Conservation (phyloP, 2,888 invertebrate species). For the Plagiodera versicolora region DNA sequence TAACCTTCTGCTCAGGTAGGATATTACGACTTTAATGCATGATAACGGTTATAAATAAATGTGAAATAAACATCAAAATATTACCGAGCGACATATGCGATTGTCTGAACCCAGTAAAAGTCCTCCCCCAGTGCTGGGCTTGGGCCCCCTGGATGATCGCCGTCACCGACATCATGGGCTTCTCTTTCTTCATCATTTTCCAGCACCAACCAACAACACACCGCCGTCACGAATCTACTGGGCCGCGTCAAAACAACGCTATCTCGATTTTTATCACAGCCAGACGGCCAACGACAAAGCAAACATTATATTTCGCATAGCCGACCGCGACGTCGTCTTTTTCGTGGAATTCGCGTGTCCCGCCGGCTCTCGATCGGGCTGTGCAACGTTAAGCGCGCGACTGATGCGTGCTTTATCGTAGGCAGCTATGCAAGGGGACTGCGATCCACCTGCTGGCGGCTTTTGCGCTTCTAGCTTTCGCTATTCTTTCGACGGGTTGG, state of each 20-base stretch:
- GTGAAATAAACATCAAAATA: too few species aligned
- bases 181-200: conserved; percentile 83
- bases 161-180: conserved; percentile 84
- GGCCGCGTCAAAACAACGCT: conserved; percentile 21
- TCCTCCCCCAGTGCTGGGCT: conserved; percentile 66
- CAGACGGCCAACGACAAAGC: conserved; percentile 7
- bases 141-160: conserved; percentile 73
- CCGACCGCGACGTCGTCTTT: background rate
- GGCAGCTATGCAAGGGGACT: background rate
- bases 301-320: background rate
- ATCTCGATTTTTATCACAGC: conserved; percentile 21
- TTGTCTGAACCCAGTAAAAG: conserved; percentile 57
- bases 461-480: background rate
- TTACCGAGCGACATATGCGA: conserved; percentile 50
- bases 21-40: too few species aligned
- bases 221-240: conserved; percentile 4
- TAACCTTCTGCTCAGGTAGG: too few species aligned
- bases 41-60: too few species aligned
- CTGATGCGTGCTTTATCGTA: background rate
- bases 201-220: conserved; percentile 28
- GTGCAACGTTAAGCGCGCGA: background rate
- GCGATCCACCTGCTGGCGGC: background rate
- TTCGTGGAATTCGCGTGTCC: background rate
- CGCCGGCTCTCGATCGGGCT: background rate
- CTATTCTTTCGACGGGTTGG: background rate